These are phyloP conservation scores for Oscheius myriophilus DNA, from an alignment of 2,888 invertebrate species.

Conservation along the genomic window DNA sequence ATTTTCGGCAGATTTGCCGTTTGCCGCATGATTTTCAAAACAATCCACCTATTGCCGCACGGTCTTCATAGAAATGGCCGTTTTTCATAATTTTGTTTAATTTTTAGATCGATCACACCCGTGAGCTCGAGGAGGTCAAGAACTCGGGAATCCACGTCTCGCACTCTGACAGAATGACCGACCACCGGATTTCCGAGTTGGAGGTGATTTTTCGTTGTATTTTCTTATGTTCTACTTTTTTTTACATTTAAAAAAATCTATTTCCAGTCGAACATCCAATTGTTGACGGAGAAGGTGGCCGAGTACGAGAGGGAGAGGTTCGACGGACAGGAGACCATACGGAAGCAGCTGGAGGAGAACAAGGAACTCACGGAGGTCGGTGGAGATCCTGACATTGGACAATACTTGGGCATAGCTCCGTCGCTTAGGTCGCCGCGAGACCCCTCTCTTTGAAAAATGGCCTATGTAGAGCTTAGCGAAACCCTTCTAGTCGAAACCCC, in stretches of 20 bases:
- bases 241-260: neutral
- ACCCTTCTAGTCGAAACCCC: no score
- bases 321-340: constrained; percentile 37
- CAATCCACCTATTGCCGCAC: neutral
- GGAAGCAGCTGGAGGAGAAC: constrained; percentile 21
- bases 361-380: constrained; percentile 21
- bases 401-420: no score
- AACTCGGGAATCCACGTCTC: constrained; percentile 7
- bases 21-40: no score
- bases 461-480: no score
- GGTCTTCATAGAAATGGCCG: neutral
- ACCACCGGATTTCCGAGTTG: constrained; percentile 17
- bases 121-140: constrained; percentile 19
- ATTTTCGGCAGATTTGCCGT: no score
- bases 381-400: no score
- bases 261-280: constrained; percentile 28
- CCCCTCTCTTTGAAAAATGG: no score
- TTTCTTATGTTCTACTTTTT: neutral
- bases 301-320: constrained; percentile 42
- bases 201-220: constrained; percentile 1
- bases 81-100: neutral
- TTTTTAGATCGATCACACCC: constrained; percentile 2
- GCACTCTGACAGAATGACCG: neutral
- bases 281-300: constrained; percentile 42
- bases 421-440: no score